phyloP scores from a whole-genome alignment of 92 coral and sea anemone species.

The Bergia sp. region DNA sequence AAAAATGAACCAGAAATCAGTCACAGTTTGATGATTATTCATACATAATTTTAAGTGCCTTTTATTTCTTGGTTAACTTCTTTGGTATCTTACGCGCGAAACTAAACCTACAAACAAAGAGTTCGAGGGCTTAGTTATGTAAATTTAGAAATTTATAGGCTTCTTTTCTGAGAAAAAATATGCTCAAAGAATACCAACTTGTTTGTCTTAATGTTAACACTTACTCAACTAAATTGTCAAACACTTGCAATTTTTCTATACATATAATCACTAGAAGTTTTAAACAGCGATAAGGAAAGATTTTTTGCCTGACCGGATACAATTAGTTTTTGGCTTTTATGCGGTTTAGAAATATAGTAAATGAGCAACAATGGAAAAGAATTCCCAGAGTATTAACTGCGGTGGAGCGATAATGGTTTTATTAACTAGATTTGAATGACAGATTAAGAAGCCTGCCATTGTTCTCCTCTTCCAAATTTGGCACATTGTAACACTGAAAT shows the following conservation, averaged over 20 bases:
- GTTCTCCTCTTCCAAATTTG: constrained; percentile 37
- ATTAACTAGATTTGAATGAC: constrained; percentile 67
- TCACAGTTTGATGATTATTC: constrained; percentile 58
- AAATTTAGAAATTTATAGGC: constrained; percentile 31
- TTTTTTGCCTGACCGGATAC: constrained; percentile 3
- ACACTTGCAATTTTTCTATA: constrained; percentile 27
- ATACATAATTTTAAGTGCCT: neutral
- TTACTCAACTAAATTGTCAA: constrained; percentile 27
- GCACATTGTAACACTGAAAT: constrained; percentile 36
- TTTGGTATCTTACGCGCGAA: constrained; percentile 9
- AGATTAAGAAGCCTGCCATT: constrained; percentile 40
- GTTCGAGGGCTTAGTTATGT: constrained; percentile 35
- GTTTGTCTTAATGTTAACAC: constrained; percentile 30
- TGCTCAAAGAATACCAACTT: constrained; percentile 15
- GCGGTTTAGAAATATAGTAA: constrained; percentile 1
- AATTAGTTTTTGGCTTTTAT: constrained; percentile 20
- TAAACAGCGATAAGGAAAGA: neutral
- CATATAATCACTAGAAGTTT: neutral
- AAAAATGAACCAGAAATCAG: constrained; percentile 47
- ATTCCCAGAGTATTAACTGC: constrained; percentile 32
- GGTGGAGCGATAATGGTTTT: constrained; percentile 60
- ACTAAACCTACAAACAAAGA: constrained; percentile 39
- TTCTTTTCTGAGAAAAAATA: constrained; percentile 4
- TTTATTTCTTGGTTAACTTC: constrained; percentile 25
- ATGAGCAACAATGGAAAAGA: constrained; percentile 42